Percentiles rank a stretch among this genome's conserved stretches.
phyloP scores from a whole-genome alignment of 1,140 invertebrate genomes.

The Agraylea sexmaculata region DNA sequence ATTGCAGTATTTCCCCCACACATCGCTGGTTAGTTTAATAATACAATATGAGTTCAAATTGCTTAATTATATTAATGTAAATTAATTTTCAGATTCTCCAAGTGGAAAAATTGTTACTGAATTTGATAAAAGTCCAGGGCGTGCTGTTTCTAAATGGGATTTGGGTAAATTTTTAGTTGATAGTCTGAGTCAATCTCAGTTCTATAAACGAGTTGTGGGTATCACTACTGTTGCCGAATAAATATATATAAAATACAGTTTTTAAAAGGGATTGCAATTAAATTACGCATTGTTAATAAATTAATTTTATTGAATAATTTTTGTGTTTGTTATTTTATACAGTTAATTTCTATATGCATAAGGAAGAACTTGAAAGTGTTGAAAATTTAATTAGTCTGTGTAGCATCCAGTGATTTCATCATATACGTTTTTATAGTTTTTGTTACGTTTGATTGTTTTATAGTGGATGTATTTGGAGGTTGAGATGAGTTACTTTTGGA shows the following conservation, averaged over 20 bases:
- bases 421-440: constrained; percentile 19
- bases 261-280: constrained; percentile 1
- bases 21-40: constrained; percentile 49
- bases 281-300: neutral
- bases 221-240: constrained; percentile 38
- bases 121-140: constrained; percentile 49
- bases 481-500: constrained; percentile 19
- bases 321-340: constrained; percentile 2
- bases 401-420: constrained; percentile 14
- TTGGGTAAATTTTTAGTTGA: constrained; percentile 66
- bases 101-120: constrained; percentile 42
- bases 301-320: constrained; percentile 4
- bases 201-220: constrained; percentile 55
- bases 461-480: constrained; percentile 12
- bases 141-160: constrained; percentile 59
- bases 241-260: constrained; percentile 5
- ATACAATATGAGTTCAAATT: constrained; percentile 21
- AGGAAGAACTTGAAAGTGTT: neutral
- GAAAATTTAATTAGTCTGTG: neutral
- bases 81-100: constrained; percentile 42
- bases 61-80: constrained; percentile 13
- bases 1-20: constrained; percentile 71
- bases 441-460: constrained; percentile 3
- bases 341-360: too few relatives aligned
- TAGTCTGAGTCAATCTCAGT: constrained; percentile 49